Conservation (phyloP, 2,888 invertebrate species). For the Dryobotodes eremita region DNA sequence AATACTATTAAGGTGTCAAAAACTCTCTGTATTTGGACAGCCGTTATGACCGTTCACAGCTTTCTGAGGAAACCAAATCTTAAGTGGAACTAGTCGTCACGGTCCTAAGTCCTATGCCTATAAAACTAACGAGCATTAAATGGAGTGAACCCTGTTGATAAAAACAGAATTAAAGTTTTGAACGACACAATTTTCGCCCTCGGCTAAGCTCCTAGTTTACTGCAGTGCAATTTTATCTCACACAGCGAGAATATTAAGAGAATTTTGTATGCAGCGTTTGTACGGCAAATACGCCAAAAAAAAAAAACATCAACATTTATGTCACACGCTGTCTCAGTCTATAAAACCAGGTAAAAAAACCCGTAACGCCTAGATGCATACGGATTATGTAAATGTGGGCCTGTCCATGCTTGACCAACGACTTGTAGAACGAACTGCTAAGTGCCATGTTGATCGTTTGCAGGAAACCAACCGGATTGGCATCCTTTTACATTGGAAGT, state of each 20-base stretch:
- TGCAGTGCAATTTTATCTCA: neutral
- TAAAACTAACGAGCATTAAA: neutral
- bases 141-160: neutral
- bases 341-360: conserved; percentile 11
- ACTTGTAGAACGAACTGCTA: conserved; percentile 15
- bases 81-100: neutral
- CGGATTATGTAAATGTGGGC: conserved; percentile 52
- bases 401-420: conserved; percentile 36
- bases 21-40: neutral
- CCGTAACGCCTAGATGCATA: conserved; percentile 54
- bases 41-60: neutral
- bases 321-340: conserved; percentile 21
- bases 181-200: neutral
- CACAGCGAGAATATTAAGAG: neutral
- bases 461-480: conserved; percentile 37
- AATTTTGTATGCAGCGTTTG: neutral
- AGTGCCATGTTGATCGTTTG: conserved; percentile 12
- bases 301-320: conserved; percentile 16
- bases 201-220: neutral
- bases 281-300: conserved; percentile 19
- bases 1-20: neutral
- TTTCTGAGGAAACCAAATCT: neutral
- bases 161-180: neutral
- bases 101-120: neutral
- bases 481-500: conserved; percentile 33